Evolutionary conservation across 2,888 invertebrate genomes (phyloP), one percentile per base, ranked within the genome.

Genomic region (Harpagoxenus sublaevis): DNA sequence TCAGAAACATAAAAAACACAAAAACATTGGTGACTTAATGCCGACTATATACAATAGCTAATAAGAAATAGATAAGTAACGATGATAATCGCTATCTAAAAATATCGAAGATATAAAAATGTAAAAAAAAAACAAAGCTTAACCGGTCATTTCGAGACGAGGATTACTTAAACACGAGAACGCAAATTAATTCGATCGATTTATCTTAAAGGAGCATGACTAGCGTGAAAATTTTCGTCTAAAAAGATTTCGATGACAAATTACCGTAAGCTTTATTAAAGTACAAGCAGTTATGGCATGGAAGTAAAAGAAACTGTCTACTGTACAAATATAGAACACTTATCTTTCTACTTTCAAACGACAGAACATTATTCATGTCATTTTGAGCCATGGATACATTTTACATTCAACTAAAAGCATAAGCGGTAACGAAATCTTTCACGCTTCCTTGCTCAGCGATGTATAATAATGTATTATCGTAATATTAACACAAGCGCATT

Each of bases 191-290:
- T 71, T 60, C 12, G 48, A 12, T 39, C 35, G 18, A 42, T 48
- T 71, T 71, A 81, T 71, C 4, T 48, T 39, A 35, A 48, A 53
- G 39, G 12, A 71, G 60, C 60, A 39, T 57, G 35, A 79, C 15
- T 51, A 4, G 79, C 79, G 48, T 81, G 79, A 81, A 81, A 81
- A 60, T 60, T 81, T 71, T 71, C 79, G n/a, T 81, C 28, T 28
- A 35, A 60, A 48, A 48, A 35, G 5, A 18, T 55, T 55, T 71
- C 12, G 12, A 48, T 15, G 10, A 18, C 9, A 60, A 79, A 70
- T 66, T 15, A 53, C 6, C 15, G 31, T 42, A 31, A 75, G 9
- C 23, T 15, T 79, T 57, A 31, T 57, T 57, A n/a, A 42, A 78
- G n/a, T 65, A 78, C 5, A n/a, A 55, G 55, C 28, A 18, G 6